Evolutionary conservation across 1,140 invertebrate genomes (phyloP).

Genomic region (Aphelenchoides besseyi): DNA sequence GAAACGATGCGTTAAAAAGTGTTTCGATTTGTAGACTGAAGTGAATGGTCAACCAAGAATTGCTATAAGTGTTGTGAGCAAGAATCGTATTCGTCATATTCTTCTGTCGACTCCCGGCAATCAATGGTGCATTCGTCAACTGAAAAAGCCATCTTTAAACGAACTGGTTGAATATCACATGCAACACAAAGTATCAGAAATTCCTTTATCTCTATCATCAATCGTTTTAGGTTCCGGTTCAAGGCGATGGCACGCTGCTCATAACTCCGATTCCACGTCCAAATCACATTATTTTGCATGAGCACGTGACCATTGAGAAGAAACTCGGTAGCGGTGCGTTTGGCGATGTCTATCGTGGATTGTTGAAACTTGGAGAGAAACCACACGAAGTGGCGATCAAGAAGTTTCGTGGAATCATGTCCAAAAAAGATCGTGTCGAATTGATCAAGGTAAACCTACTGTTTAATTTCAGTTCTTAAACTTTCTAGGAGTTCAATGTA

Average conservation of each 20-base stretch:
- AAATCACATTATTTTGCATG: conserved; percentile 47
- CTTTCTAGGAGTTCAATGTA: conserved; percentile 21
- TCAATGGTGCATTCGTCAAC: conserved; percentile 26
- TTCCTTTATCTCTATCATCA: background rate
- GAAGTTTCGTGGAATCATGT: conserved; percentile 28
- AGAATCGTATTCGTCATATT: conserved; percentile 31
- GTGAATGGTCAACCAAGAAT: conserved; percentile 19
- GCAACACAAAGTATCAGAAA: conserved; percentile 19
- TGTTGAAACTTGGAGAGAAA: conserved; percentile 38
- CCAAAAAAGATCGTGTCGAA: conserved; percentile 24
- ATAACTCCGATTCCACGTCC: conserved; percentile 23
- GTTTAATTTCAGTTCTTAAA: conserved; percentile 28
- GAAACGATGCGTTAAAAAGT: background rate
- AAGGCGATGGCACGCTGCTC: conserved; percentile 45
- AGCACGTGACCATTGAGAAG: conserved; percentile 37
- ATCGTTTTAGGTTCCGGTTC: conserved; percentile 16
- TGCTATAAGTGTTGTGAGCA: conserved; percentile 23
- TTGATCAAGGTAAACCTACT: conserved; percentile 43
- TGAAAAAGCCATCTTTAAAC: conserved; percentile 4
- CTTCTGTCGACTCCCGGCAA: conserved; percentile 5
- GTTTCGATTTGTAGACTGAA: conserved; percentile 23
- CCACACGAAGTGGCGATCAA: conserved; percentile 43
- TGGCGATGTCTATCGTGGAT: conserved; percentile 45
- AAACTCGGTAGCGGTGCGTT: conserved; percentile 42
- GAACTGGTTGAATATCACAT: conserved; percentile 28